Conservation (phyloP, 2,113 vertebrate species). For the Pterocles orientalis region DNA sequence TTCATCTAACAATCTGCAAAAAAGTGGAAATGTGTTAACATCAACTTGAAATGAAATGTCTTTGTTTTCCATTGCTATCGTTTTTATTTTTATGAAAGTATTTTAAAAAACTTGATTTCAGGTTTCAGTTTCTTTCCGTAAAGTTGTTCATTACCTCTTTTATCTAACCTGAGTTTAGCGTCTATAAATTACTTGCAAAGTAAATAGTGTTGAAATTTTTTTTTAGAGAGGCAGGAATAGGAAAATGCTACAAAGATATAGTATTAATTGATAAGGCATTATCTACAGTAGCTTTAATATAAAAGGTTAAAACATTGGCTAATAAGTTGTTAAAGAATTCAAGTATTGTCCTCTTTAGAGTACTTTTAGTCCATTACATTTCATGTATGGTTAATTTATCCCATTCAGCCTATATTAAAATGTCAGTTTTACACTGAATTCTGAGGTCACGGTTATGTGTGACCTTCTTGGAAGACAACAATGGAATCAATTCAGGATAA, state of each 20-base stretch:
- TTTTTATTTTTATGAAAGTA: not conserved
- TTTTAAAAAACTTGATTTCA: not conserved
- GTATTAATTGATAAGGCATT: not conserved
- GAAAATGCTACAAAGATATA: not conserved
- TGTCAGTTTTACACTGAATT: slow-evolving; percentile 46
- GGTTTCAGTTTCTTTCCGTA: not conserved
- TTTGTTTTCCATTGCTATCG: not conserved
- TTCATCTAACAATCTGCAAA: not conserved
- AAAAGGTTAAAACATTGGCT: not conserved
- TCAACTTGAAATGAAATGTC: not conserved
- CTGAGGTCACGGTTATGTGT: slow-evolving; percentile 18
- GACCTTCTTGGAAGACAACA: slow-evolving; percentile 35
- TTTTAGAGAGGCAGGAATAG: not conserved
- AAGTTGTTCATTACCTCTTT: not conserved
- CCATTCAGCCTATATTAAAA: slow-evolving; percentile 43
- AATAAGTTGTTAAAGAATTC: not conserved
- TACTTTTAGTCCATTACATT: slow-evolving; percentile 15
- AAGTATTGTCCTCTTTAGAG: not conserved
- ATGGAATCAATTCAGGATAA: slow-evolving; percentile 33
- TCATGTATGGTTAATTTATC: slow-evolving; percentile 42
- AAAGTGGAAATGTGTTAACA: not conserved
- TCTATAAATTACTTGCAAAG: not conserved
- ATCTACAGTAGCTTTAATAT: not conserved
- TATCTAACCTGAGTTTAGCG: not conserved
- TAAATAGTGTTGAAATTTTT: not conserved